A percentile compares a stretch with the other conserved stretches of the same genome.
These are phyloP conservation scores for Mycalesis mineus DNA, from an alignment of 2,888 invertebrate species.

Conservation along the genomic window DNA sequence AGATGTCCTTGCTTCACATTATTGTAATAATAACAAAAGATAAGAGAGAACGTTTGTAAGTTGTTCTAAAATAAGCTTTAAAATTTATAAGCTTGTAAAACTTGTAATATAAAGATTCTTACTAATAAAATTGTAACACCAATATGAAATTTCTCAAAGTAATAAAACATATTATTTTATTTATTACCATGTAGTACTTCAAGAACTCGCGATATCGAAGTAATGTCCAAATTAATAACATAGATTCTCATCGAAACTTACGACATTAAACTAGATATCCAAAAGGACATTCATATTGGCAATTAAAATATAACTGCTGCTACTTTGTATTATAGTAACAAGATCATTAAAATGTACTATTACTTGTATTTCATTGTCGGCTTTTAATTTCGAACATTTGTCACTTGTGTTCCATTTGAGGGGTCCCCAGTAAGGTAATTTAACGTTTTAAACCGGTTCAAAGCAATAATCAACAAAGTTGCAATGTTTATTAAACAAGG, in stretches of 20 bases:
- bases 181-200: constrained; percentile 6
- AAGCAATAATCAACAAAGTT: constrained; percentile 66
- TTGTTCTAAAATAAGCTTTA: not conserved
- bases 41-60: not conserved
- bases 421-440: constrained; percentile 39
- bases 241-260: constrained; percentile 57
- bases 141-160: constrained; percentile 15
- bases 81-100: constrained; percentile 5
- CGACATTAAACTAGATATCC: constrained; percentile 34
- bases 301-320: constrained; percentile 66
- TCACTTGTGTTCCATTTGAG: constrained; percentile 38
- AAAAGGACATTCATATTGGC: constrained; percentile 52
- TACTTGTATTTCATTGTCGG: constrained; percentile 55
- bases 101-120: constrained; percentile 18
- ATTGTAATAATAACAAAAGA: too few species aligned
- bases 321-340: constrained; percentile 46
- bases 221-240: constrained; percentile 55
- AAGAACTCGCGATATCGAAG: constrained; percentile 17
- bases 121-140: constrained; percentile 10
- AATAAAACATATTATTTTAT: constrained; percentile 5
- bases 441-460: constrained; percentile 53
- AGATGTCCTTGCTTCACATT: too few species aligned
- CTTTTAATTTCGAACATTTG: constrained; percentile 59
- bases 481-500: constrained; percentile 76
- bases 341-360: constrained; percentile 68